Evolutionary conservation across 2,888 invertebrate species (phyloP), one percentile per base, ranked within the genome.

Genomic region (Himalopsyche japonica): DNA sequence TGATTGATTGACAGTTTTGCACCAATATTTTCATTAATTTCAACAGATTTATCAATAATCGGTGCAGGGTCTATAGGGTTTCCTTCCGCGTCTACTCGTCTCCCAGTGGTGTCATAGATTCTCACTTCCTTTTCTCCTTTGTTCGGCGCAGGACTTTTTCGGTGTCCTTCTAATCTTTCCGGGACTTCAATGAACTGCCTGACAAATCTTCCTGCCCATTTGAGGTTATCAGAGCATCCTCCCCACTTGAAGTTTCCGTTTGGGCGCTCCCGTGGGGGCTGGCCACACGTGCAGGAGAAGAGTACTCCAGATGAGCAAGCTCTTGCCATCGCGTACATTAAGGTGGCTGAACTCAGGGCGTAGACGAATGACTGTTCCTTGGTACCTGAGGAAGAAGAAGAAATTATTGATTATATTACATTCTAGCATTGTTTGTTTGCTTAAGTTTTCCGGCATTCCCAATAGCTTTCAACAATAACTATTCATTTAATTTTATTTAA

Each of bases 311-410:
- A 93, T 34, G 96, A 95, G 90, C 97, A 97, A 43, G 96, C 96
- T 86, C 95, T 93, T 7, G 96, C 95, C 88, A 97, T 92, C 20
- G 95, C 93, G 93, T 95, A 96, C 80, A 95, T 94, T 77, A 97
- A 91, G 24, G 97, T 94, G 1, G 97, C 97, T 0, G 97, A 95
- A 27, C 96, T 95, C 90, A 97, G 93, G 3, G 96, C 96, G 90
- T 97, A 96, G 32, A 97, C 96, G 90, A 95, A 96, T 0, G 97
- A 97, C 90, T 97, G 97, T 89, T 97, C 97, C 86, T 96, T 93
- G 20, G 97, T 97, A 80, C 97, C 97, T 97, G 90, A 15, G 88
- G 76, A 47, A 83, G 48, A 76, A 82, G 43, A 43, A 12, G 12
- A n/a, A n/a, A n/a, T n/a, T n/a, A n/a, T n/a, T n/a, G n/a, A n/a